Evolutionary conservation across 2,113 vertebrate species (phyloP).

Genomic region (Cephalopterus ornatus): DNA sequence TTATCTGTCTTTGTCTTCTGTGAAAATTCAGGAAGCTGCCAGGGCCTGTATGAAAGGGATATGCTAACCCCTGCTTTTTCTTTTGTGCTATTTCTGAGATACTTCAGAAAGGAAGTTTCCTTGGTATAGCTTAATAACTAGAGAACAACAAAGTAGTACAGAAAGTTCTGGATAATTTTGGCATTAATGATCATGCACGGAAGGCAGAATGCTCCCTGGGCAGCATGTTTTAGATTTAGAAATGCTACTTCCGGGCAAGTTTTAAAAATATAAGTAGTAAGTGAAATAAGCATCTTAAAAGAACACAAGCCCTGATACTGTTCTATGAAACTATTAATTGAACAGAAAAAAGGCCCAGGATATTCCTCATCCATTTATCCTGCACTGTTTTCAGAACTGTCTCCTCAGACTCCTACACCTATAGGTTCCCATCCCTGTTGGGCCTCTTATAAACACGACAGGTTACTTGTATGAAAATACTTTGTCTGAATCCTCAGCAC

Average conservation of each 20-base stretch:
- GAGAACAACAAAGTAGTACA: neutral
- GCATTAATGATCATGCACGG: neutral
- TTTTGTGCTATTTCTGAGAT: neutral
- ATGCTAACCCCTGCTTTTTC: neutral
- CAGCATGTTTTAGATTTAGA: neutral
- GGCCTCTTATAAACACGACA: neutral
- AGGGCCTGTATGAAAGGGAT: neutral
- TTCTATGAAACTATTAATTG: neutral
- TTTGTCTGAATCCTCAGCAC: neutral
- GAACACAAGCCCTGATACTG: neutral
- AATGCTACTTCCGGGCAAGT: neutral
- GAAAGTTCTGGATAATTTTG: neutral
- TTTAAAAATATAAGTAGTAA: neutral
- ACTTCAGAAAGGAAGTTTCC: neutral
- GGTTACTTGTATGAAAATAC: neutral
- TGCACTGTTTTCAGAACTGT: fast-evolving
- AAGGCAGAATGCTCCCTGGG: neutral
- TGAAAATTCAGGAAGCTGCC: neutral
- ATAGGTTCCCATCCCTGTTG: neutral
- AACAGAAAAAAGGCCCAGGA: neutral
- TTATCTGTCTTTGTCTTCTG: neutral
- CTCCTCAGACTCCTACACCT: neutral
- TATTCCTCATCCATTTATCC: neutral
- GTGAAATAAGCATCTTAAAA: neutral
- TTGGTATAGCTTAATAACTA: neutral